Percentiles rank a stretch among this genome's conserved stretches.
These are phyloP conservation scores for Phortica variegata DNA, from an alignment of 1,140 invertebrate species.

Conservation along the genomic window DNA sequence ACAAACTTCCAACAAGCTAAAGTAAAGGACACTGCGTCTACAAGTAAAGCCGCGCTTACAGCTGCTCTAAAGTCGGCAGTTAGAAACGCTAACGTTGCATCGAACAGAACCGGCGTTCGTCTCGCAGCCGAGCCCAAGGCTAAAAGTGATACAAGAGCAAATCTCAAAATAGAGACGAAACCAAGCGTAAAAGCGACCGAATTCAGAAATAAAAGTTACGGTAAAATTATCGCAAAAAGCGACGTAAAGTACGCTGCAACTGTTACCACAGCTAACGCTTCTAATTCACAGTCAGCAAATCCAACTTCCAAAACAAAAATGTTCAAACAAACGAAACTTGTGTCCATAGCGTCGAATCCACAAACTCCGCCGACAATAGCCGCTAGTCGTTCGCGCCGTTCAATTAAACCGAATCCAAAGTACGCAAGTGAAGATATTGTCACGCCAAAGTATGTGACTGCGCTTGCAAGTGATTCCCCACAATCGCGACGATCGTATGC, in stretches of 20 bases:
- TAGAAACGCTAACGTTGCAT: no score
- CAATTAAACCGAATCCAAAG: constrained; percentile 56
- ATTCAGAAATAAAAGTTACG: neutral
- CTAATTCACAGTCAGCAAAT: no score
- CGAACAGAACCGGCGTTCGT: no score
- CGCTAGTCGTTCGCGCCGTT: constrained; percentile 42
- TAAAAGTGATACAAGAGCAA: no score
- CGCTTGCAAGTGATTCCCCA: constrained; percentile 6
- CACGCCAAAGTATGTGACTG: constrained; percentile 40
- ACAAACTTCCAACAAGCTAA: neutral
- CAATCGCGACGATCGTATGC: neutral
- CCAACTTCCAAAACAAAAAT: constrained; percentile 27
- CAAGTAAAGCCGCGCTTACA: no score
- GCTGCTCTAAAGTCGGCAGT: no score
- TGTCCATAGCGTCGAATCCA: constrained; percentile 11
- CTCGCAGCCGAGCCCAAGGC: no score
- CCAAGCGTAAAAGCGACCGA: constrained; percentile 1
- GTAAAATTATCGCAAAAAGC: constrained; percentile 2
- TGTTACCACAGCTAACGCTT: neutral
- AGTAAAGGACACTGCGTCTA: neutral
- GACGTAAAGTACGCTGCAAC: neutral
- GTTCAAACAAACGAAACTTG: constrained; percentile 23
- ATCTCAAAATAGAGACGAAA: constrained; percentile 16
- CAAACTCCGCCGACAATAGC: constrained; percentile 49
- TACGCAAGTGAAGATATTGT: constrained; percentile 51